Conservation (phyloP, 2,888 invertebrate species). For the Hemithea aestivaria region DNA sequence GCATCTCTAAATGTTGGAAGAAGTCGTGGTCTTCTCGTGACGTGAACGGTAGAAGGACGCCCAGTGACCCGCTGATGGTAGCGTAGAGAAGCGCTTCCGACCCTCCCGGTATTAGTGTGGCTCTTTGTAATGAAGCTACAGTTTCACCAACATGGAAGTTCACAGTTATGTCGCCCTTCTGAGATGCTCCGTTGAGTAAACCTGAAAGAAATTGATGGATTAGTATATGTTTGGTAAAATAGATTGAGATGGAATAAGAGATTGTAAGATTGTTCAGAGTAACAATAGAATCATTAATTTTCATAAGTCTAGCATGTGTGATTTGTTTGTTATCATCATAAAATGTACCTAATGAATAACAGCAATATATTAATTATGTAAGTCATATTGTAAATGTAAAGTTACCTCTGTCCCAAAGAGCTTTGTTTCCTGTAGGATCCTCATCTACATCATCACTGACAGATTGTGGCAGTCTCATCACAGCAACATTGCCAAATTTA, state of each 20-base stretch:
- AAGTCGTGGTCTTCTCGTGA: conserved; percentile 99
- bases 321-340: conserved; percentile 62
- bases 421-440: conserved; percentile 99
- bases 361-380: not conserved
- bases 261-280: conserved; percentile 38
- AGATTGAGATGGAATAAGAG: not conserved
- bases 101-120: conserved; percentile 97
- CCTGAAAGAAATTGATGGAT: conserved; percentile 74
- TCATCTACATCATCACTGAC: conserved; percentile 99
- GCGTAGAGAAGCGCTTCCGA: conserved; percentile 98
- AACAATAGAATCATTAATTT: conserved; percentile 58
- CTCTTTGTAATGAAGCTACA: conserved; percentile 96
- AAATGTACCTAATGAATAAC: conserved; percentile 1
- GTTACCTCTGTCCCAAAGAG: conserved; percentile 92
- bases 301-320: conserved; percentile 80
- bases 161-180: conserved; percentile 95
- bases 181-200: conserved; percentile 96
- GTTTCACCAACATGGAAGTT: conserved; percentile 98
- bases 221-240: not conserved
- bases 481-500: conserved; percentile 97
- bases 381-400: too few species aligned
- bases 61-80: conserved; percentile 95
- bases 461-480: conserved; percentile 93
- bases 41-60: conserved; percentile 95
- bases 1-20: conserved; percentile 99